Evolutionary conservation across 1,140 invertebrate species (phyloP).

Genomic region (Dreissena polymorpha): DNA sequence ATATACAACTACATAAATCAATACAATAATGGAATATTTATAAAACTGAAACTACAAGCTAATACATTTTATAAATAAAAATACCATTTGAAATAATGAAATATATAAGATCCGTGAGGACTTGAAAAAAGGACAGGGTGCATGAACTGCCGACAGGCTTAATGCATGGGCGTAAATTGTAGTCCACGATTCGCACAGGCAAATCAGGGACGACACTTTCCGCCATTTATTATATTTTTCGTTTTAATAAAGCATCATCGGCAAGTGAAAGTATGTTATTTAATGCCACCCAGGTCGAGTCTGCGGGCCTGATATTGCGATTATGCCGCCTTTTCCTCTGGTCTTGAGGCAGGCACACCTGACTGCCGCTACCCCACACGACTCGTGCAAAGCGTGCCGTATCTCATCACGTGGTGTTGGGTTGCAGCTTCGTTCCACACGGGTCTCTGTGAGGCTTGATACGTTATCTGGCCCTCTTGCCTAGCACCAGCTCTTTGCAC

Average conservation of each 20-base stretch:
- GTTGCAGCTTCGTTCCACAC: slow-evolving; percentile 23
- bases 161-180: too few relatives aligned
- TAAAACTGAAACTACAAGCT: too few relatives aligned
- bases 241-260: background rate
- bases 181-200: background rate
- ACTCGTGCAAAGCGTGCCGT: slow-evolving; percentile 39
- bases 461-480: slow-evolving; percentile 38
- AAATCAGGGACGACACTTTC: background rate
- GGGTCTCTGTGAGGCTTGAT: slow-evolving; percentile 40
- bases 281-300: too few relatives aligned
- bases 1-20: too few relatives aligned
- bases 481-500: slow-evolving; percentile 36
- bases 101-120: too few relatives aligned
- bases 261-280: too few relatives aligned
- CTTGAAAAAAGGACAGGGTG: too few relatives aligned
- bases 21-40: too few relatives aligned
- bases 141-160: too few relatives aligned
- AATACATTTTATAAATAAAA: too few relatives aligned
- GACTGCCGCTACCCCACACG: slow-evolving; percentile 36
- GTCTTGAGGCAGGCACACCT: background rate
- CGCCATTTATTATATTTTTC: background rate
- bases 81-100: too few relatives aligned
- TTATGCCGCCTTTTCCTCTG: background rate
- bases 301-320: too few relatives aligned
- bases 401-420: slow-evolving; percentile 38